These are phyloP conservation scores for Terrapene triunguis DNA, from an alignment of 2,113 vertebrate species.

Conservation along the genomic window DNA sequence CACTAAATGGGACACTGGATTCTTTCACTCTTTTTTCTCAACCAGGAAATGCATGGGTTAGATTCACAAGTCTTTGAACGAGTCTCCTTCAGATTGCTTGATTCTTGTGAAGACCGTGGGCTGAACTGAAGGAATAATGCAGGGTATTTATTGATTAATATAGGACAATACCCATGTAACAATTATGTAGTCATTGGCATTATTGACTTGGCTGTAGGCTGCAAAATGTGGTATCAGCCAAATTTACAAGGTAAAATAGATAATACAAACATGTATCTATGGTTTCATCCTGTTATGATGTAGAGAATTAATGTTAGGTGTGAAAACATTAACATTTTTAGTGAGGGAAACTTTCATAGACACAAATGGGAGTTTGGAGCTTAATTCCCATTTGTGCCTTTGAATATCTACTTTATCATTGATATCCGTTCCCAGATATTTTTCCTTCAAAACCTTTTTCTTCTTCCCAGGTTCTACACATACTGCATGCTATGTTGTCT, in stretches of 20 bases:
- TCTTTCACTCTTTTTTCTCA: no score
- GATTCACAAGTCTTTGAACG: no score
- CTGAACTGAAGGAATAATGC: no score
- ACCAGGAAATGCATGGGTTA: no score
- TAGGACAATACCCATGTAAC: no score
- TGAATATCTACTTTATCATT: neutral
- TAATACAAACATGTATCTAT: fast-evolving
- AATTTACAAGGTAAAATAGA: neutral
- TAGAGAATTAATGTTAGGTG: neutral
- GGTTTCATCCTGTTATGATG: neutral
- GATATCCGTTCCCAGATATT: neutral
- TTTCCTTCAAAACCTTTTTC: neutral
- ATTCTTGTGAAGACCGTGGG: no score
- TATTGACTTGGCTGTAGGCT: neutral
- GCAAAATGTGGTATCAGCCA: neutral
- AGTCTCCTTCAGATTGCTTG: no score
- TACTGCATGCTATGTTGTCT: fast-evolving
- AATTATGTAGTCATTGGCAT: neutral
- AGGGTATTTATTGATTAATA: neutral
- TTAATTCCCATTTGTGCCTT: neutral
- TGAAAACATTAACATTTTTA: neutral
- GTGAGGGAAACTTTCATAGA: neutral
- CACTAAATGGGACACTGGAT: no score
- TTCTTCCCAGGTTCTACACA: neutral
- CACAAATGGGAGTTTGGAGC: neutral